Conservation (phyloP, 2,888 invertebrate genomes). For the Nesidiocoris tenuis region DNA sequence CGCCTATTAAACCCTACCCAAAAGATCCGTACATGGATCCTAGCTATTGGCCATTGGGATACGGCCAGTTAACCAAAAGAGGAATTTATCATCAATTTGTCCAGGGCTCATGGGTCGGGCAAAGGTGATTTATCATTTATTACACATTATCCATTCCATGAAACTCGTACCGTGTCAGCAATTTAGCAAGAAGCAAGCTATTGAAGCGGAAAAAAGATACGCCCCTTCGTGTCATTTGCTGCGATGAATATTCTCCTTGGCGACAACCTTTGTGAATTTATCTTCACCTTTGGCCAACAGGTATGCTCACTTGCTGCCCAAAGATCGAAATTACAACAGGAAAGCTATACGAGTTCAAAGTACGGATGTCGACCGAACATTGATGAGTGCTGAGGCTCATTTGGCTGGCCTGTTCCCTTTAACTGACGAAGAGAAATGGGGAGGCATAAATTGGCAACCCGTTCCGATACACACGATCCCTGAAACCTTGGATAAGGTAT, state of each 20-base stretch:
- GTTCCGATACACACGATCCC: slow-evolving; percentile 71
- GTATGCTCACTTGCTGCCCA: slow-evolving; percentile 27
- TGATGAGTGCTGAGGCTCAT: slow-evolving; percentile 69
- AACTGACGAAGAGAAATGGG: slow-evolving; percentile 59
- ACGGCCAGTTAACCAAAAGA: slow-evolving; percentile 78
- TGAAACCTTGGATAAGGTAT: slow-evolving; percentile 63
- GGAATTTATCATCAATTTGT: slow-evolving; percentile 59
- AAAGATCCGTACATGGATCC: slow-evolving; percentile 75
- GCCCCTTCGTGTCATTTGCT: no score
- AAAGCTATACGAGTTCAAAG: slow-evolving; percentile 53
- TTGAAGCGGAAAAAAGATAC: no score
- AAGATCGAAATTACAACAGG: slow-evolving; percentile 18
- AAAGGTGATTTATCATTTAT: slow-evolving; percentile 60
- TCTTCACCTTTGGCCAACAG: no score
- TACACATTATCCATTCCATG: background rate
- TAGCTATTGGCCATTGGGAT: slow-evolving; percentile 78
- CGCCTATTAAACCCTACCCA: slow-evolving; percentile 77
- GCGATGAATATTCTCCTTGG: no score
- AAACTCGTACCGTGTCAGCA: no score
- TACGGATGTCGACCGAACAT: slow-evolving; percentile 72
- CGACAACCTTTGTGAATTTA: slow-evolving; percentile 3
- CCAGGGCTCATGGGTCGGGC: slow-evolving; percentile 65
- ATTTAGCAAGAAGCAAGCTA: no score
- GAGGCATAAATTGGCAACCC: slow-evolving; percentile 70
- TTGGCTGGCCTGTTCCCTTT: slow-evolving; percentile 73